These are phyloP conservation scores for Seriola dumerili DNA, from an alignment of 2,113 vertebrate species.

Conservation along the genomic window DNA sequence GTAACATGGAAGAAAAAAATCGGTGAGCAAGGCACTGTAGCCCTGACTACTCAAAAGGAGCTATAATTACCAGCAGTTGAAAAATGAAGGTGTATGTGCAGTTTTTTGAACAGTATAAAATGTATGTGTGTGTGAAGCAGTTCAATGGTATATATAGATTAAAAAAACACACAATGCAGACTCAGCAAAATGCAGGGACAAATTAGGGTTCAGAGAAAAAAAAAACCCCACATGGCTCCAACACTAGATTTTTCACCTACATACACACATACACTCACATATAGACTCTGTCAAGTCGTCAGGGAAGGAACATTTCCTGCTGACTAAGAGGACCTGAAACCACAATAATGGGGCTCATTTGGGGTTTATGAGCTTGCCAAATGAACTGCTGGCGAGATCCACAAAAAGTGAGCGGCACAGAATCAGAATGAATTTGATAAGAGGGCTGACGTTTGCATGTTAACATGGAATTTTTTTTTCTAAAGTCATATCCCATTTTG, in stretches of 20 bases:
- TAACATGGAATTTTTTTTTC: neutral
- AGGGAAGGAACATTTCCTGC: constrained; percentile 37
- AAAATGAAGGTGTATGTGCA: neutral
- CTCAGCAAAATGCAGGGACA: constrained; percentile 36
- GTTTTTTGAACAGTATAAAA: neutral
- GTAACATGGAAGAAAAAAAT: constrained; percentile 2
- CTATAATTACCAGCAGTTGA: constrained; percentile 5
- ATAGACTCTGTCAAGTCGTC: constrained; percentile 20
- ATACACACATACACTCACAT: neutral
- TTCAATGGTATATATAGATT: neutral
- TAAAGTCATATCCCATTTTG: neutral
- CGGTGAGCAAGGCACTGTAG: constrained; percentile 8
- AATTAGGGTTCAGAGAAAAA: constrained; percentile 15
- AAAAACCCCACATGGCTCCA: constrained; percentile 5
- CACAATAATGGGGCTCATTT: constrained; percentile 47
- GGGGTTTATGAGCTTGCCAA: constrained; percentile 33
- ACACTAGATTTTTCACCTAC: constrained; percentile 5
- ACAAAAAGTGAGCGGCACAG: constrained; percentile 1
- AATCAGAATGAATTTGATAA: constrained; percentile 1
- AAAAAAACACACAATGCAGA: neutral
- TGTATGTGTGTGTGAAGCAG: constrained; percentile 15
- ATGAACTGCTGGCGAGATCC: constrained; percentile 15
- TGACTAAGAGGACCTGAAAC: constrained; percentile 40
- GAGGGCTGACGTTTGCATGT: neutral
- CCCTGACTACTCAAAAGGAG: constrained; percentile 4